phyloP scores from a whole-genome alignment of 2,113 vertebrate species.

The Psilopogon haemacephalus region DNA sequence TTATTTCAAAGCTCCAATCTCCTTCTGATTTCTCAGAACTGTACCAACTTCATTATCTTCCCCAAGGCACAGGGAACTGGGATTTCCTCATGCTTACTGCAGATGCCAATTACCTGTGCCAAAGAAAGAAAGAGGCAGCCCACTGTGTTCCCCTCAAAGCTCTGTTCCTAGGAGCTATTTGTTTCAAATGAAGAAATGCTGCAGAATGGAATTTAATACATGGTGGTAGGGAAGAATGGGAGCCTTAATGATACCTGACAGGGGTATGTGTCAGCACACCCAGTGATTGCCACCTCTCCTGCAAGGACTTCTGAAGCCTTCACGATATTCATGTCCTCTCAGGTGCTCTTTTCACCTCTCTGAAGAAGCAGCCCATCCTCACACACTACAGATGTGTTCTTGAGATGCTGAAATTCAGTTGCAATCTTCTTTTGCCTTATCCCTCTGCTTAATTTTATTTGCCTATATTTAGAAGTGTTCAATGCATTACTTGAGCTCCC shows the following conservation, averaged over 20 bases:
- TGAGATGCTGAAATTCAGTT: neutral
- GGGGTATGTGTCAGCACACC: neutral
- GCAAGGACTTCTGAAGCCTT: neutral
- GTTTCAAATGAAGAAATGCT: constrained; percentile 19
- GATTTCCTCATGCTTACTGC: neutral
- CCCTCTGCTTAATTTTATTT: neutral
- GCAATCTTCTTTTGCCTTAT: neutral
- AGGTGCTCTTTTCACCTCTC: neutral
- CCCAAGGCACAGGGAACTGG: neutral
- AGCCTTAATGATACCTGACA: constrained; percentile 3
- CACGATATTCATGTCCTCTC: neutral
- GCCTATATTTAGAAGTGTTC: neutral
- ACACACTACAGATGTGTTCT: neutral
- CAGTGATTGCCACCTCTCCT: neutral
- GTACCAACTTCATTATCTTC: neutral
- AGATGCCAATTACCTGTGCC: constrained; percentile 2
- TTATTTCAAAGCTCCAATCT: neutral
- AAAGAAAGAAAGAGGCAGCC: neutral
- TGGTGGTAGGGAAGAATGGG: neutral
- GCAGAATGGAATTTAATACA: constrained; percentile 4
- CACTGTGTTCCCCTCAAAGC: neutral
- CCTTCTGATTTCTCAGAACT: neutral
- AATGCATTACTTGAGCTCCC: neutral
- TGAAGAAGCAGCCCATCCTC: neutral
- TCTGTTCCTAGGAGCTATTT: neutral